Base-by-base conservation (phyloP, 2,888 invertebrate species). In the Melinaea marsaeus region DNA sequence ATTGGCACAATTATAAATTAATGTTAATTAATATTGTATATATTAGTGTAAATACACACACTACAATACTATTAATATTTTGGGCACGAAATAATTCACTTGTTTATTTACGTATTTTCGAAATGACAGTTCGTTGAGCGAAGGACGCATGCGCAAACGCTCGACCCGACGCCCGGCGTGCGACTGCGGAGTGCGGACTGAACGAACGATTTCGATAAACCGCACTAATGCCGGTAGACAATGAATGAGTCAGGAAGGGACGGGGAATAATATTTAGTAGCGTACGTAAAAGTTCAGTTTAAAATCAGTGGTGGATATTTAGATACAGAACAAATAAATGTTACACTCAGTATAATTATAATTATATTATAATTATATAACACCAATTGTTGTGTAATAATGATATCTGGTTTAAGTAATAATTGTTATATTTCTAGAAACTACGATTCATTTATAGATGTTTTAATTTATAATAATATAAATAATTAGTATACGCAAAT, bases 71-170 rank as follows among this genome's bases (percentile, higher is more conserved):
- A 70, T 22, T 22, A 22, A 22, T 22, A 22, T 22, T 76, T 79
- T 74, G 72, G 76, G 79, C 87, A 76, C 78, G 74, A 75, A 74
- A 75, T 70, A 55, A 62, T 67, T 79, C 87, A 87, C 85, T 87
- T 85, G 83, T 86, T 86, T 88, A 84, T 86, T 88, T 88, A 85
- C 86, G 81, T 83, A 78, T 76, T 77, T 79, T 81, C 80, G 80
- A 79, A 80, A 77, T 83, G 85, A 83, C 84, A 83, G 81, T 79
- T 75, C 77, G 79, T 69, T 74, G 55, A 70, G 67, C 71, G 13
- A 46, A 73, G 65, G 60, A 72, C 89, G 88, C 88, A 86, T 86
- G 88, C 90, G 89, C 80, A 55, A 70, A 68, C 75, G 47, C 77
- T 75, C 73, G 62, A 73, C 71, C 63, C 72, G 75, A 74, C 79